These are phyloP conservation scores for Choreutis nemorana DNA, from an alignment of 2,888 invertebrate species.

Conservation along the genomic window DNA sequence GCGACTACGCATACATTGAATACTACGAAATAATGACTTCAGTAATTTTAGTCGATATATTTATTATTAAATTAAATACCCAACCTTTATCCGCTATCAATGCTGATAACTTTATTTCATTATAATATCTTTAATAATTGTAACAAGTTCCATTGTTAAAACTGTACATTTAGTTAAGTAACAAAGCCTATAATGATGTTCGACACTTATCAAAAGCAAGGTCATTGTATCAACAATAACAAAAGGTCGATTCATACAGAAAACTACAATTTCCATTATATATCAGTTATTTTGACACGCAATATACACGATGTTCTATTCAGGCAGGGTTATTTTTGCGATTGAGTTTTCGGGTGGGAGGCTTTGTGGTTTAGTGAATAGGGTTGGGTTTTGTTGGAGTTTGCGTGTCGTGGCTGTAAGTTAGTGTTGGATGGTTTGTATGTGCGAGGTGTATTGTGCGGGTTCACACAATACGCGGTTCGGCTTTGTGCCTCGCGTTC, in stretches of 20 bases:
- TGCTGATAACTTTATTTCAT: too few relatives aligned
- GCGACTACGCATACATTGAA: too few relatives aligned
- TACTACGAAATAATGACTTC: too few relatives aligned
- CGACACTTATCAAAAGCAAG: constrained; percentile 14
- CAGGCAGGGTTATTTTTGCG: constrained; percentile 14
- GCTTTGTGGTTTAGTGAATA: constrained; percentile 19
- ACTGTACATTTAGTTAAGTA: too few relatives aligned
- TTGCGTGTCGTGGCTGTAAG: constrained; percentile 27
- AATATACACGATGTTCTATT: constrained; percentile 22
- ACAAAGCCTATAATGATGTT: too few relatives aligned
- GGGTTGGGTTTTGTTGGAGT: constrained; percentile 27
- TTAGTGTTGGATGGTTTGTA: constrained; percentile 31
- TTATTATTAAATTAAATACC: too few relatives aligned
- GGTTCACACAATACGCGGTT: constrained; percentile 53
- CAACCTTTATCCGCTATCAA: too few relatives aligned
- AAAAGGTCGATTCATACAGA: constrained; percentile 31
- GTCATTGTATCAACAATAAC: constrained; percentile 21
- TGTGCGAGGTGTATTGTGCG: constrained; percentile 60
- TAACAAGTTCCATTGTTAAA: too few relatives aligned
- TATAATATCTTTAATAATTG: too few relatives aligned
- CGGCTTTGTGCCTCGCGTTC: constrained; percentile 57
- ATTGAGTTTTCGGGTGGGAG: constrained; percentile 7
- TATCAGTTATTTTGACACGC: constrained; percentile 50
- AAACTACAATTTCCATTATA: constrained; percentile 38
- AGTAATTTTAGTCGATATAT: too few relatives aligned